Evolutionary conservation across 2,888 invertebrate species (phyloP), one percentile per base, ranked within the genome.

Genomic region (Pollenia labialis): DNA sequence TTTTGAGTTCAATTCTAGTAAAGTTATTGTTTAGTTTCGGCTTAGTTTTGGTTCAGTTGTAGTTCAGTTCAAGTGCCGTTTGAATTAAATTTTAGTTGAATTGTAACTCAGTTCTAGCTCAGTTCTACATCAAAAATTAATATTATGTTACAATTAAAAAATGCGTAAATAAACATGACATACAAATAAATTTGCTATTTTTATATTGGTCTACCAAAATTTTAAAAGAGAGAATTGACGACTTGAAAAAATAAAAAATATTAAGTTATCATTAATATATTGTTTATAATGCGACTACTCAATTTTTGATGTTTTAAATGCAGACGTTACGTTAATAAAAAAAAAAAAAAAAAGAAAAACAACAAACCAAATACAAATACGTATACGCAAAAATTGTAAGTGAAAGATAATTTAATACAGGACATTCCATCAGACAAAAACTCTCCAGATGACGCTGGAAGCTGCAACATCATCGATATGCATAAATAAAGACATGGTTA

Each of bases 351-450:
- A 54, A 32, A 48, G 71, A 11, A 12, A n/a, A 46, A 23, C n/a
- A 9, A 40, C 4, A 60, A 75, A 58, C 7, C 9, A n/a, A 48
- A 44, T 9, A 18, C 4, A 54, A 75, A 58, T 9, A 62, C 14
- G 18, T 50, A 16, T 40, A n/a, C 46, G 32, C n/a, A 48, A 14
- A 18, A 50, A 42, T 32, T 32, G 16, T 46, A 72, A 66, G 48
- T 23, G 11, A 80, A 56, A 81, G 16, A 77, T 81, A 72, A 79
- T 75, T 82, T 79, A 64, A 82, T 40, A 52, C 72, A 77, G 79
- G 71, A 80, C 82, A 83, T 86, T 83, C 80, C 79, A 80, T 86
- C 82, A 76, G 74, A 52, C 68, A 48, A 79, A 54, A 54, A 46
- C 10, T 62, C 32, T 58, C 44, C 42, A 50, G 69, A 48, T 64